Conservation (phyloP, 2,113 vertebrate genomes). For the Gasterosteus aculeatus region DNA sequence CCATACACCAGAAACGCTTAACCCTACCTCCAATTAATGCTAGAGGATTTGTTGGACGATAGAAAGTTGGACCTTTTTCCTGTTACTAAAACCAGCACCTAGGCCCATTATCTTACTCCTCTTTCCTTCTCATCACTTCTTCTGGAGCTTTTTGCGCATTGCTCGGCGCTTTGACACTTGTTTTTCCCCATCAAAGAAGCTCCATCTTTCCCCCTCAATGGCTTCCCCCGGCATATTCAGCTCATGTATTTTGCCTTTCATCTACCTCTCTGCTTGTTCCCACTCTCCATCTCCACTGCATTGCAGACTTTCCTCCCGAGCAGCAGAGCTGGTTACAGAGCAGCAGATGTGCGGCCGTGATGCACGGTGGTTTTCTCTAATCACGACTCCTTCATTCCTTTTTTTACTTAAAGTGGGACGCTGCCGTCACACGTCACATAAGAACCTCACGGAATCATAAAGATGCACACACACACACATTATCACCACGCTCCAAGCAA, state of each 20-base stretch:
- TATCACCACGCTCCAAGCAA: constrained; percentile 15
- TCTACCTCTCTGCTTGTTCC: constrained; percentile 57
- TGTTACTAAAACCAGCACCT: constrained; percentile 16
- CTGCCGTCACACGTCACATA: constrained; percentile 40
- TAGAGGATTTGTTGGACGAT: background rate
- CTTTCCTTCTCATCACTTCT: constrained; percentile 18
- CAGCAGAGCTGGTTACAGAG: constrained; percentile 28
- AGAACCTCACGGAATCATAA: constrained; percentile 21
- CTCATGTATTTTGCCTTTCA: constrained; percentile 66
- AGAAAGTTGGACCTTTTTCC: constrained; percentile 13
- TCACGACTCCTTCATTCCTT: constrained; percentile 42
- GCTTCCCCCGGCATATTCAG: constrained; percentile 52
- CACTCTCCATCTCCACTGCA: constrained; percentile 63
- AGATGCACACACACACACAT: constrained; percentile 2
- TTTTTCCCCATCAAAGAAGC: constrained; percentile 47
- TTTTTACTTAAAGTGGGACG: constrained; percentile 56
- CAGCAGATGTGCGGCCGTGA: constrained; percentile 25
- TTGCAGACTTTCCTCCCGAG: constrained; percentile 60
- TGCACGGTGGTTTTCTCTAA: constrained; percentile 45
- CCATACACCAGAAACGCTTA: background rate
- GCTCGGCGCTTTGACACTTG: constrained; percentile 6
- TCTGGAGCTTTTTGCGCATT: constrained; percentile 20
- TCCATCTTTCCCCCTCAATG: constrained; percentile 27
- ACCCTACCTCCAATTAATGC: constrained; percentile 6
- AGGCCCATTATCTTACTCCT: constrained; percentile 29